Conservation (phyloP, 1,140 invertebrate genomes). For the Delia radicum region DNA sequence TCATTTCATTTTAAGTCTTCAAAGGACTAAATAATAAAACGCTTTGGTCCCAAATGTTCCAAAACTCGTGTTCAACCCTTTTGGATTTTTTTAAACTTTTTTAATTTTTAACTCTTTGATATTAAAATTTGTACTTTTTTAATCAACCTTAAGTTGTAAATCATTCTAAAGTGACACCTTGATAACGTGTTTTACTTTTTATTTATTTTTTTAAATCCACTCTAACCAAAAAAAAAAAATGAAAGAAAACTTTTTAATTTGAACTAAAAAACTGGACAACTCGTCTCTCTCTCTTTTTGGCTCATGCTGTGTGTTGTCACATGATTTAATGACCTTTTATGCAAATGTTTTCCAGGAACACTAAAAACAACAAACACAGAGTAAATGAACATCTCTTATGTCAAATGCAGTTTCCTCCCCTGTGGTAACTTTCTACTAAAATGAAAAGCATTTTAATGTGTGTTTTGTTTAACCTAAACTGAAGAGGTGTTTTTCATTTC, state of each 20-base stretch:
- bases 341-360: background rate
- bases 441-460: background rate
- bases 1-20: no score
- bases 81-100: no score
- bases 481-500: background rate
- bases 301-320: background rate
- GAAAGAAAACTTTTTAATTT: background rate
- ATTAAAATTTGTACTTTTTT: no score
- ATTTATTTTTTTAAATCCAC: background rate
- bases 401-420: background rate
- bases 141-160: background rate
- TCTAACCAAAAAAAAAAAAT: background rate
- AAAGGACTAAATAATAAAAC: no score
- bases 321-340: background rate
- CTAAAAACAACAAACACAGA: background rate
- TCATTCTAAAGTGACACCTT: background rate
- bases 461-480: background rate
- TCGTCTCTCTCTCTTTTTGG: background rate
- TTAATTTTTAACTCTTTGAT: no score
- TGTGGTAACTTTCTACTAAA: background rate
- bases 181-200: background rate
- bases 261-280: background rate
- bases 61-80: no score
- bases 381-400: background rate
- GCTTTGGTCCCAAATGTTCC: no score